Evolutionary conservation across 2,888 invertebrate species (phyloP).

Genomic region (Holacanthella duospinosa): DNA sequence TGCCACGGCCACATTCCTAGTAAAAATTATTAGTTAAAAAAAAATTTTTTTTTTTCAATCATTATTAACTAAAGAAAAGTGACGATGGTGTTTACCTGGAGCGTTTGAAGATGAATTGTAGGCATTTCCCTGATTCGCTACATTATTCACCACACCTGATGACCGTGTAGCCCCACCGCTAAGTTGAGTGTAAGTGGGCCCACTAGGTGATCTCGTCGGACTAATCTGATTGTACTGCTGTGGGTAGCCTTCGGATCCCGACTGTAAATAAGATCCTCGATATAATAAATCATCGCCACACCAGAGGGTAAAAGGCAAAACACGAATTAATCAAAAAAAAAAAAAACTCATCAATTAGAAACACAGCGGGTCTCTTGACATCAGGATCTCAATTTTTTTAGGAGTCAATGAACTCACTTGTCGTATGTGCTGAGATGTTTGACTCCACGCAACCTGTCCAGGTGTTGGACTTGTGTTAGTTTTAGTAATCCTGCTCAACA

Average conservation of each 20-base stretch:
- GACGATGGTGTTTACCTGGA: slow-evolving; percentile 27
- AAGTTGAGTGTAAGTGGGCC: slow-evolving; percentile 69
- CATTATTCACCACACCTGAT: slow-evolving; percentile 21
- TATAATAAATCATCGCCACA: too few species aligned
- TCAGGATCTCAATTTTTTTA: background rate
- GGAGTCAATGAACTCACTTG: slow-evolving; percentile 44
- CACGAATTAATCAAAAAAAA: slow-evolving; percentile 24
- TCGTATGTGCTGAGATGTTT: slow-evolving; percentile 44
- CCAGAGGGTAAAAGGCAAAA: too few species aligned
- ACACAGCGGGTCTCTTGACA: too few species aligned
- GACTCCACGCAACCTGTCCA: slow-evolving; percentile 55
- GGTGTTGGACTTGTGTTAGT: slow-evolving; percentile 61
- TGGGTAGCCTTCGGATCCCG: slow-evolving; percentile 58
- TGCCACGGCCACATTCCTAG: slow-evolving; percentile 73
- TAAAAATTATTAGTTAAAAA: slow-evolving; percentile 10
- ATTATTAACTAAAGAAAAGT: background rate
- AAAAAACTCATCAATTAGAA: slow-evolving; percentile 5
- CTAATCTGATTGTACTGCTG: slow-evolving; percentile 57
- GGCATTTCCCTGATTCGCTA: slow-evolving; percentile 31
- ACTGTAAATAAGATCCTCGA: too few species aligned
- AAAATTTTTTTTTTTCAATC: background rate
- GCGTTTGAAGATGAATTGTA: slow-evolving; percentile 36
- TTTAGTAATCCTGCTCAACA: slow-evolving; percentile 56
- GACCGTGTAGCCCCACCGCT: slow-evolving; percentile 54
- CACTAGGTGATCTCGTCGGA: slow-evolving; percentile 71